phyloP scores from a whole-genome alignment of 2,797 vertebrate genomes.

The Pempheris klunzingeri region DNA sequence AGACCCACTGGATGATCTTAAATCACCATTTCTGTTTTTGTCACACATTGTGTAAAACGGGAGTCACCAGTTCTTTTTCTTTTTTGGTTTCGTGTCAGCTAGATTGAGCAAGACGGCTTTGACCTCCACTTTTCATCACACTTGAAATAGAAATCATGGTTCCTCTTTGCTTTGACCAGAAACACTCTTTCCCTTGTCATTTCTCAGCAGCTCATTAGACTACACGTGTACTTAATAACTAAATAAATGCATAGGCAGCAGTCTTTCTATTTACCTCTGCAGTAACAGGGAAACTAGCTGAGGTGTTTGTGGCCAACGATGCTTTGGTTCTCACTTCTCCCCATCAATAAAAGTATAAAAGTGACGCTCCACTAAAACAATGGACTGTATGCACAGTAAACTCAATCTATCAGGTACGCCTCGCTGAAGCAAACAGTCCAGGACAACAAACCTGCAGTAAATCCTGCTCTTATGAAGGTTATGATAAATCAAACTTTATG shows the following conservation, averaged over 20 bases:
- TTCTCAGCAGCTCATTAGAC: neutral
- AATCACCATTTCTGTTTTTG: too few relatives aligned
- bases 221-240: neutral
- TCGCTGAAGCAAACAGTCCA: neutral
- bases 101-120: constrained; percentile 44
- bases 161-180: constrained; percentile 62
- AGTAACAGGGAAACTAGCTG: neutral
- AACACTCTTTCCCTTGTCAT: neutral
- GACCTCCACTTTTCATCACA: constrained; percentile 46
- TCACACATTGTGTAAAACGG: constrained; percentile 14
- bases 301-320: neutral
- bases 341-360: neutral
- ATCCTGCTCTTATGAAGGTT: neutral
- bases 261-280: neutral
- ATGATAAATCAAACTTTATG: neutral
- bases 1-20: neutral
- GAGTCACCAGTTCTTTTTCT: neutral
- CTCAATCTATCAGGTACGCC: neutral
- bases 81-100: constrained; percentile 24
- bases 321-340: neutral
- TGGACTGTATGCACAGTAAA: neutral
- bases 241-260: neutral
- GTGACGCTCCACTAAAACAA: neutral
- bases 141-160: constrained; percentile 54
- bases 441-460: neutral